Evolutionary conservation across 2,888 invertebrate species (phyloP).

Genomic region (Rhimphoctona megacephalus): DNA sequence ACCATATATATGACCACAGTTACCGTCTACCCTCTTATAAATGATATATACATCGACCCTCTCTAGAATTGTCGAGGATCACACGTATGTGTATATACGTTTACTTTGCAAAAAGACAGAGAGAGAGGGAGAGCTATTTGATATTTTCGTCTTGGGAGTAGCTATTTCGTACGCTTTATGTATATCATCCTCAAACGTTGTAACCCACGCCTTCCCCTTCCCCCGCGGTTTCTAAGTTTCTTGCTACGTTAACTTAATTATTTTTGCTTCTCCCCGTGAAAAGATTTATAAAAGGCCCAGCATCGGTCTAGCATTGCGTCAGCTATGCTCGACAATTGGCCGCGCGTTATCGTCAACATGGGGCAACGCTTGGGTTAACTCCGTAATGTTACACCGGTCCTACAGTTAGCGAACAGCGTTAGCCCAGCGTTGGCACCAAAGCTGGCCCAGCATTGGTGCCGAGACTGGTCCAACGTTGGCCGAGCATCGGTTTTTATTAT

Average conservation of each 20-base stretch:
- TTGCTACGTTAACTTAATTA: conserved; percentile 29
- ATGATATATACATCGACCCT: conserved; percentile 49
- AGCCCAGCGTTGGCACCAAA: too few species aligned
- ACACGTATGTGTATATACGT: conserved; percentile 66
- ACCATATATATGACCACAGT: conserved; percentile 37
- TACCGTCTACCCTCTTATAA: conserved; percentile 27
- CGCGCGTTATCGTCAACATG: too few species aligned
- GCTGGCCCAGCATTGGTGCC: too few species aligned
- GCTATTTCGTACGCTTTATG: conserved; percentile 75
- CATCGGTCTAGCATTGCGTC: too few species aligned
- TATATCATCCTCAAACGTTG: conserved; percentile 67
- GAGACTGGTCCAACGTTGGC: too few species aligned
- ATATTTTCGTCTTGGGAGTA: conserved; percentile 75
- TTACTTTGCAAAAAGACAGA: not conserved
- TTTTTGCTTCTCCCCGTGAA: conserved; percentile 20
- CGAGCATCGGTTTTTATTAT: too few species aligned
- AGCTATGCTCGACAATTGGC: too few species aligned
- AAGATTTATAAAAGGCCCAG: too few species aligned
- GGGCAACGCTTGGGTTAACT: too few species aligned
- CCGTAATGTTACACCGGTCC: too few species aligned
- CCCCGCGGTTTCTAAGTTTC: conserved; percentile 21
- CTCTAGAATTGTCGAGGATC: conserved; percentile 14
- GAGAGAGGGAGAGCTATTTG: conserved; percentile 46
- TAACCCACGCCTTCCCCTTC: conserved; percentile 42
- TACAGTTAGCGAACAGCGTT: too few species aligned